A percentile compares a stretch with the other conserved stretches of the same genome.
Evolutionary conservation across 2,888 invertebrate genomes (phyloP).

Genomic region (Tetragnatha montana): DNA sequence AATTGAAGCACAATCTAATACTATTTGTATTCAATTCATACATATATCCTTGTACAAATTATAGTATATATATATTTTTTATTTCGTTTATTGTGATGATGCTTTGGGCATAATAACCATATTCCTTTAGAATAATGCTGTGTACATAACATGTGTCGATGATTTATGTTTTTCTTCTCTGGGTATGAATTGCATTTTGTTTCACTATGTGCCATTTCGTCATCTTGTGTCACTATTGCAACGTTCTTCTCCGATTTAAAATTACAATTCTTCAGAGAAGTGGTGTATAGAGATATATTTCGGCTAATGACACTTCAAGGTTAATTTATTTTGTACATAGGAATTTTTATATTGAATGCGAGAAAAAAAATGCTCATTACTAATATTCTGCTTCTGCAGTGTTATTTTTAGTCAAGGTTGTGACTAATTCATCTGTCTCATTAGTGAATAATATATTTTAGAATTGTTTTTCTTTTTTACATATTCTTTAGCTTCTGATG

Average conservation of each 20-base stretch:
- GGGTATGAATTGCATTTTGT: constrained; percentile 43
- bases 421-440: constrained; percentile 32
- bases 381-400: constrained; percentile 45
- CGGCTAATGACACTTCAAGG: constrained; percentile 27
- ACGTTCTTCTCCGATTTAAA: constrained; percentile 20
- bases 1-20: constrained; percentile 36
- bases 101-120: constrained; percentile 16
- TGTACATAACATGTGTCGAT: not conserved
- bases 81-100: not conserved
- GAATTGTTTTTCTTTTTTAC: constrained; percentile 51
- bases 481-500: constrained; percentile 67
- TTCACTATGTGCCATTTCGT: constrained; percentile 59
- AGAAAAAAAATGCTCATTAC: constrained; percentile 12
- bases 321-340: constrained; percentile 66
- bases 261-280: constrained; percentile 11
- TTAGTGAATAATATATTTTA: constrained; percentile 63
- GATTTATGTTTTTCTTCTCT: constrained; percentile 10
- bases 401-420: constrained; percentile 17
- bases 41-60: constrained; percentile 35
- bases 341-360: constrained; percentile 58
- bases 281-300: constrained; percentile 46
- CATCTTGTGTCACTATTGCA: constrained; percentile 24
- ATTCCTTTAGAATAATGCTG: constrained; percentile 33
- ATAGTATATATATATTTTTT: constrained; percentile 27
- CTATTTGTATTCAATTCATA: constrained; percentile 26